Conservation (phyloP, 2,113 vertebrate species). For the Clarias magur region DNA sequence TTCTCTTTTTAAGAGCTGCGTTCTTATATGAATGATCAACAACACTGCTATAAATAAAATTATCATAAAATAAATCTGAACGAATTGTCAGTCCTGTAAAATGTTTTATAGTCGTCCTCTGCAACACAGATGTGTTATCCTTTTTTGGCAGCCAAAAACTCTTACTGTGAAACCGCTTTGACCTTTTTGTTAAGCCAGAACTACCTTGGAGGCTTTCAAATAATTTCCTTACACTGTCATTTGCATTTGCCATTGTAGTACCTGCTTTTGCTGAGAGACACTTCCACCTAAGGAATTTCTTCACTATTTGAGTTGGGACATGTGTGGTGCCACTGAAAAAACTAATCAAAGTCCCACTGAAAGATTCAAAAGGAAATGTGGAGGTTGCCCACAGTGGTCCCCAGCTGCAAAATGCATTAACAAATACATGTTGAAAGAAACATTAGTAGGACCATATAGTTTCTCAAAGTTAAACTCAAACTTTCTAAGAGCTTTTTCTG, state of each 20-base stretch:
- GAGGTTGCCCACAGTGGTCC: constrained; percentile 42
- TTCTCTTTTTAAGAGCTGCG: constrained; percentile 6
- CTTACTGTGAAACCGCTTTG: not conserved
- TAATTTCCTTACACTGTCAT: not conserved
- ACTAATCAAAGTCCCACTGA: not conserved
- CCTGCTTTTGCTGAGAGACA: not conserved
- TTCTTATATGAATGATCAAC: constrained; percentile 20
- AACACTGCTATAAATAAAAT: not conserved
- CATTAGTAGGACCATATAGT: constrained; percentile 35
- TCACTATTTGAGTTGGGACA: not conserved
- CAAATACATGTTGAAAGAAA: constrained; percentile 46
- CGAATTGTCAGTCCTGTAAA: not conserved
- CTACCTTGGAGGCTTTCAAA: not conserved
- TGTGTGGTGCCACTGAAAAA: not conserved
- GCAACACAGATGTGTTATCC: not conserved
- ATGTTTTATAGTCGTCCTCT: not conserved
- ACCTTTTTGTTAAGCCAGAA: not conserved
- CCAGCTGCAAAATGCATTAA: constrained; percentile 34
- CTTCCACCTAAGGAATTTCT: constrained; percentile 30
- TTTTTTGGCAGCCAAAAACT: not conserved
- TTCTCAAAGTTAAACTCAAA: constrained; percentile 44
- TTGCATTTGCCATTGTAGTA: not conserved
- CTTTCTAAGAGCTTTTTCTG: constrained; percentile 44
- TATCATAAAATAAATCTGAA: not conserved
- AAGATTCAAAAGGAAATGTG: constrained; percentile 14